Base-by-base conservation (phyloP, 2,797 vertebrate species). In the Myripristis murdjan region DNA sequence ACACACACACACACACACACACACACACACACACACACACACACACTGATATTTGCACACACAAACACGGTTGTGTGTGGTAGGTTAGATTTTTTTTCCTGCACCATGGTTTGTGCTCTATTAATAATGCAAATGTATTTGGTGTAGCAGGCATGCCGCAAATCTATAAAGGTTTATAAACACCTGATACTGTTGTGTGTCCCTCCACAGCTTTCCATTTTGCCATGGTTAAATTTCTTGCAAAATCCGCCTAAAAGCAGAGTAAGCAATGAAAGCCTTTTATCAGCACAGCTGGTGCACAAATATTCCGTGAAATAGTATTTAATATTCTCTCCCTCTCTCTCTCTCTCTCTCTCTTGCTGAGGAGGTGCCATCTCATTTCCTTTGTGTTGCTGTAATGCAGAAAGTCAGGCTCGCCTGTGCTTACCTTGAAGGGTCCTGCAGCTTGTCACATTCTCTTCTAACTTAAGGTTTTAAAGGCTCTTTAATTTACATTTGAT, bases 261-360 rank as follows among this genome's bases (percentile, higher is more conserved):
- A 61, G 62, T 77, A 79, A 84, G 81, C 74, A 78, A 66, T 80
- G 72, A 79, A 77, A 84, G 73, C 61, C 52, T 84, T 88, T 87
- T 61, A 84, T 87, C 81, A 67, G 61, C 84, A 74, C 81, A 88
- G 82, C 79, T 79, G 86, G 81, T 64, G 68, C 55, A 73, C 66
- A 84, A 86, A 86, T 77, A 87, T 72, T 64, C 71, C 53, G 23
- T 89, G 76, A 90, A 90, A 91, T 76, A 49, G 41, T 88, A 73
- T 89, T 89, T 87, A 88, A 87, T 86, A 90, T 91, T 90, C 81
- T 37, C 65, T 68, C 31, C 60, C 28, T 28, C 64, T 78, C 67
- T 53, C 59, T 43, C 4, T 44, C 28, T 31, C 28, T 78, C 67
- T 53, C 59, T 43, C 4, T 44, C 28, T 31, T 28, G 64, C 79